A percentile compares a stretch with the other conserved stretches of the same genome.
phyloP scores from a whole-genome alignment of 2,888 invertebrate genomes.

The Drosophila merina region DNA sequence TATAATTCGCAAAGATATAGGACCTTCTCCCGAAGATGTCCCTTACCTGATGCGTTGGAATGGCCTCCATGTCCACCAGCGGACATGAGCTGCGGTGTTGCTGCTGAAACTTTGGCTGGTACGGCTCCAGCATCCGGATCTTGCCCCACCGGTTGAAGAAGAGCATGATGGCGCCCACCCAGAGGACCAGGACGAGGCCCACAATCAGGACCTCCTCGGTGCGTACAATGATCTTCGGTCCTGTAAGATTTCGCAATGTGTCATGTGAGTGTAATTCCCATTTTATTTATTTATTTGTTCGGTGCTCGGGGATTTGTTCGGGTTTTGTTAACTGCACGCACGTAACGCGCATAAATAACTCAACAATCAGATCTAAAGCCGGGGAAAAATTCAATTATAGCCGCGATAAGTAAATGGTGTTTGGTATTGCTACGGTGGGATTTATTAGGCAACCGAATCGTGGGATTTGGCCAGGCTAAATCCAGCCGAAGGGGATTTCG shows the following conservation, averaged over 20 bases:
- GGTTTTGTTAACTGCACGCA: slow-evolving; percentile 41
- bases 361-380: slow-evolving; percentile 44
- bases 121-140: slow-evolving; percentile 95
- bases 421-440: slow-evolving; percentile 12
- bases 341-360: slow-evolving; percentile 62
- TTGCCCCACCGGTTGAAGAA: slow-evolving; percentile 98
- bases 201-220: slow-evolving; percentile 94
- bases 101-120: slow-evolving; percentile 95
- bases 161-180: slow-evolving; percentile 94
- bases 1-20: background rate
- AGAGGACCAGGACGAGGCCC: slow-evolving; percentile 91
- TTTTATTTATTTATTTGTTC: background rate
- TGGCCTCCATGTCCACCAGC: slow-evolving; percentile 85
- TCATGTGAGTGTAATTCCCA: background rate
- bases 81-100: slow-evolving; percentile 92
- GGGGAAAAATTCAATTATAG: slow-evolving; percentile 62
- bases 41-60: slow-evolving; percentile 81
- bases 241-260: slow-evolving; percentile 63
- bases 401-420: slow-evolving; percentile 32
- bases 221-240: slow-evolving; percentile 90
- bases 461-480: slow-evolving; percentile 12
- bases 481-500: slow-evolving; percentile 14
- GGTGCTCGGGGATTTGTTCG: slow-evolving; percentile 24
- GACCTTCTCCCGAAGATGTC: background rate
- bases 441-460: slow-evolving; percentile 24